Evolutionary conservation across 2,797 vertebrate genomes (phyloP).

Genomic region (Pangasius sanitwongsei): DNA sequence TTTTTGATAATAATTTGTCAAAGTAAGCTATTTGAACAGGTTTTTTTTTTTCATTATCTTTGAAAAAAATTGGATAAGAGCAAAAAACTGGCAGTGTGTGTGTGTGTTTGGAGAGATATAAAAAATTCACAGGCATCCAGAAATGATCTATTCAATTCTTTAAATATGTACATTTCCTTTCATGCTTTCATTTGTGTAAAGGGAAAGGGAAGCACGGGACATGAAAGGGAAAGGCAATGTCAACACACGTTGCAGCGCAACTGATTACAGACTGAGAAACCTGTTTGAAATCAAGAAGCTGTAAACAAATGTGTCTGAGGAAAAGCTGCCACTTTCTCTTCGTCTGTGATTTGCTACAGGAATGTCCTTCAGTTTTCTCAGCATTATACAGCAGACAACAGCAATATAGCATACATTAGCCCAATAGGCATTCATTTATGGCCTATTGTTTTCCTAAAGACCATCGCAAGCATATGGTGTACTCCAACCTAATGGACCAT

Average conservation of each 20-base stretch:
- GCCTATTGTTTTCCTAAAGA: neutral
- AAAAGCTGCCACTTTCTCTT: conserved; percentile 15
- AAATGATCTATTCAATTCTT: conserved; percentile 40
- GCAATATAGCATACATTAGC: conserved; percentile 8
- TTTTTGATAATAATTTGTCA: conserved; percentile 55
- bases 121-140: conserved; percentile 25
- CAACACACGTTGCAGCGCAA: conserved; percentile 29
- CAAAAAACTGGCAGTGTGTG: neutral
- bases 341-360: neutral
- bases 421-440: neutral
- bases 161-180: conserved; percentile 27
- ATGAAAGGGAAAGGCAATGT: conserved; percentile 45
- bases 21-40: conserved; percentile 44
- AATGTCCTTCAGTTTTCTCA: neutral
- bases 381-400: neutral
- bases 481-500: conserved; percentile 30
- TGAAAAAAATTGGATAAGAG: conserved; percentile 49
- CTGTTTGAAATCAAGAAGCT: conserved; percentile 51
- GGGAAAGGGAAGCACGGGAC: conserved; percentile 29
- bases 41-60: conserved; percentile 24
- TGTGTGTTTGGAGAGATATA: conserved; percentile 15
- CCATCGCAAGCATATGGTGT: conserved; percentile 2
- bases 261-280: conserved; percentile 52
- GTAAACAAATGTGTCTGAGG: conserved; percentile 29
- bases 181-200: conserved; percentile 26